These are phyloP conservation scores for Drosophila nr. medialis DNA, from an alignment of 2,888 invertebrate genomes.

Conservation along the genomic window DNA sequence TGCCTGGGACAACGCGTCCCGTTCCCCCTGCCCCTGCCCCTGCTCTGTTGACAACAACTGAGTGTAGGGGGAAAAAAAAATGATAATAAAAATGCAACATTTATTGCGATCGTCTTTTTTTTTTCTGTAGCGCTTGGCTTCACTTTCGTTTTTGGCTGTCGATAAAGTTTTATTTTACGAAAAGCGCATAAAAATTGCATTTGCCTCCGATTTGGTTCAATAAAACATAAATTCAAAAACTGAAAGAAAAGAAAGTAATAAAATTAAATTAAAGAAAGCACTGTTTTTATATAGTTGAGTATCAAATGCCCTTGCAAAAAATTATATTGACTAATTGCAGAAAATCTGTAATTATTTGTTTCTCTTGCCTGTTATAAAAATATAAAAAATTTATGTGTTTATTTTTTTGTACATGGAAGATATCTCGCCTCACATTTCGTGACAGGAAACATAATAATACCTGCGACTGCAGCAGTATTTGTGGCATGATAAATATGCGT, in stretches of 20 bases:
- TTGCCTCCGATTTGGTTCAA: constrained; percentile 70
- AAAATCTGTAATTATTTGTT: not conserved
- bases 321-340: not conserved
- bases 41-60: constrained; percentile 43
- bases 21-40: constrained; percentile 16
- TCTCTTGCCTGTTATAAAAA: not conserved
- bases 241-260: constrained; percentile 59
- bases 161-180: constrained; percentile 52
- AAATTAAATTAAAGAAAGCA: constrained; percentile 7
- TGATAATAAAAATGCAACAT: constrained; percentile 78
- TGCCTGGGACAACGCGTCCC: constrained; percentile 49
- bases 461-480: not conserved
- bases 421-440: not conserved
- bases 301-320: not conserved
- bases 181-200: constrained; percentile 64
- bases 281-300: not conserved
- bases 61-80: constrained; percentile 35
- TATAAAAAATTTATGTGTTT: no score
- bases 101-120: constrained; percentile 56
- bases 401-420: not conserved
- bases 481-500: constrained; percentile 19
- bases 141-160: constrained; percentile 57
- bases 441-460: not conserved
- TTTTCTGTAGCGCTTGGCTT: constrained; percentile 5
- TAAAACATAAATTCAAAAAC: constrained; percentile 53